Percentiles rank a stretch among this genome's conserved stretches.
phyloP scores from a whole-genome alignment of 1,140 invertebrate species.

The Drosophila ohnishii region DNA sequence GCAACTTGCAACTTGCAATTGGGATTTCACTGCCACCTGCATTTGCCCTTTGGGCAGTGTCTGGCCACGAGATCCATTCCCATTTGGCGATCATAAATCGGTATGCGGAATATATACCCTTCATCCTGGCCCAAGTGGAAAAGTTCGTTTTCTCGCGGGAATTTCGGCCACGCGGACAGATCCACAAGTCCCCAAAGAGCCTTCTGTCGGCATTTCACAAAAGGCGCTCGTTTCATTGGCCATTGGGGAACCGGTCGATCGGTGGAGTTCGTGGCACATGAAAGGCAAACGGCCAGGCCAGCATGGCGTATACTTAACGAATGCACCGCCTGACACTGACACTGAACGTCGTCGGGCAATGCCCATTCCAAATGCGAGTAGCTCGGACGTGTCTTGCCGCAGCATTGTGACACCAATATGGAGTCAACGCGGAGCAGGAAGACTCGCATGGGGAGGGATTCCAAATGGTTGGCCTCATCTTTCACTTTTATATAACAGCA shows the following conservation, averaged over 20 bases:
- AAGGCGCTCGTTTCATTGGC: constrained; percentile 34
- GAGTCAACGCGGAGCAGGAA: constrained; percentile 23
- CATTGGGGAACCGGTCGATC: constrained; percentile 59
- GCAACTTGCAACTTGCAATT: constrained; percentile 35
- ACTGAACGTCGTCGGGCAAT: constrained; percentile 36
- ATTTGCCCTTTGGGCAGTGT: constrained; percentile 56
- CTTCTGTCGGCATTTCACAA: constrained; percentile 57
- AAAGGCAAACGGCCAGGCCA: constrained; percentile 61
- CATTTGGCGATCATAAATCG: constrained; percentile 49
- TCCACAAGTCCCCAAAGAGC: constrained; percentile 36
- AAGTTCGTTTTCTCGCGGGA: constrained; percentile 45
- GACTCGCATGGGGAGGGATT: constrained; percentile 10
- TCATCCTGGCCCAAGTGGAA: constrained; percentile 11
- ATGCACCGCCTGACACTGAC: constrained; percentile 68
- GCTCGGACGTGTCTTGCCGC: constrained; percentile 55
- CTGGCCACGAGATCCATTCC: constrained; percentile 45
- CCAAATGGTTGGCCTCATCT: constrained; percentile 47
- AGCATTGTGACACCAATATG: constrained; percentile 75
- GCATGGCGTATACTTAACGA: constrained; percentile 78
- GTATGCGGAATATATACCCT: constrained; percentile 28
- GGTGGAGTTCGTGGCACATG: constrained; percentile 53
- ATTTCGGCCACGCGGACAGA: constrained; percentile 33
- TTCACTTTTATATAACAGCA: constrained; percentile 68
- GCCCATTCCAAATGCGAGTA: constrained; percentile 70
- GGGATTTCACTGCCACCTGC: constrained; percentile 59